Evolutionary conservation across 2,797 vertebrate species (phyloP).

Genomic region (Triplophysa yarkandensis): DNA sequence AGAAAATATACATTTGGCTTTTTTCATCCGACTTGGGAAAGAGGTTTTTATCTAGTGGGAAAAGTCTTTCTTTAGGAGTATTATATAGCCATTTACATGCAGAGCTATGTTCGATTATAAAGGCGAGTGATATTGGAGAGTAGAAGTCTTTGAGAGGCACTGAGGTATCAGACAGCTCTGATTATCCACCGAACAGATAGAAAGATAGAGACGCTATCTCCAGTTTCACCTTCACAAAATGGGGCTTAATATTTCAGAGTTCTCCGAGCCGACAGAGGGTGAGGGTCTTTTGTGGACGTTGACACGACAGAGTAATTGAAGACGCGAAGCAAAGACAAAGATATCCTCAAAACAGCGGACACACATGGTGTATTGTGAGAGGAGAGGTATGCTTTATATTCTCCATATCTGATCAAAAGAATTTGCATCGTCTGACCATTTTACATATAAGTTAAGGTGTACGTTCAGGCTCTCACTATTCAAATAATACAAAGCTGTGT

Average conservation of each 20-base stretch:
- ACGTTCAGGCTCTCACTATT: background rate
- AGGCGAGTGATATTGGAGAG: conserved; percentile 50
- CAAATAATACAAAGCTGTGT: conserved; percentile 1
- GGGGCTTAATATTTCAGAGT: conserved; percentile 48
- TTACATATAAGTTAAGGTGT: background rate
- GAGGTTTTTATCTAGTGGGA: conserved; percentile 24
- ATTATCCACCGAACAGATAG: conserved; percentile 47
- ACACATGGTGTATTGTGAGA: conserved; percentile 39
- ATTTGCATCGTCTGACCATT: background rate
- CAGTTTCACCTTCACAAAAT: conserved; percentile 50
- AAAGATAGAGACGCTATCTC: conserved; percentile 46
- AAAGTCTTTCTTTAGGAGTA: conserved; percentile 39
- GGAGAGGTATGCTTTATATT: background rate
- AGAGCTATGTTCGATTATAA: conserved; percentile 50
- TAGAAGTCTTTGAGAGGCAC: conserved; percentile 46
- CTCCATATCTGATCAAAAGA: background rate
- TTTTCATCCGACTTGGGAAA: conserved; percentile 9
- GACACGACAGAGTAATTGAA: conserved; percentile 59
- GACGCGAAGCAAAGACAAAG: conserved; percentile 51
- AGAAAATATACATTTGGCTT: background rate
- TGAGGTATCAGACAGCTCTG: conserved; percentile 39
- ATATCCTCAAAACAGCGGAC: conserved; percentile 19
- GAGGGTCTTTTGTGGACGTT: conserved; percentile 45
- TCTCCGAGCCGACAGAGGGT: conserved; percentile 16
- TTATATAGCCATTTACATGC: conserved; percentile 53